These are phyloP conservation scores for Gordius sp. DNA, from an alignment of 2,888 invertebrate genomes.

Conservation along the genomic window DNA sequence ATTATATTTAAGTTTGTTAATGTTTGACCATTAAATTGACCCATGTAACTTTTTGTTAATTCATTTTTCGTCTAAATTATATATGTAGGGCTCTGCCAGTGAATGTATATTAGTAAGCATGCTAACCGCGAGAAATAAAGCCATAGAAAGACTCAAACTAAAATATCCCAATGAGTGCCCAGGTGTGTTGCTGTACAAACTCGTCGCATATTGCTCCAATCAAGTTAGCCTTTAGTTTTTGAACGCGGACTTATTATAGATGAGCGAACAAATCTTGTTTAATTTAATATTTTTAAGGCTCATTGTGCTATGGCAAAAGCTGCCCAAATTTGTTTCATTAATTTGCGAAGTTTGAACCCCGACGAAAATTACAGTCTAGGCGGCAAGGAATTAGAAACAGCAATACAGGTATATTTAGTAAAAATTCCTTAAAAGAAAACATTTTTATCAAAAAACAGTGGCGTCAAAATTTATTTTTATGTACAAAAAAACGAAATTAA, in stretches of 20 bases:
- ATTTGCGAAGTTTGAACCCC: constrained; percentile 66
- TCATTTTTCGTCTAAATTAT: constrained; percentile 11
- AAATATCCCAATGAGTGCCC: constrained; percentile 47
- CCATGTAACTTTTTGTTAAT: constrained; percentile 11
- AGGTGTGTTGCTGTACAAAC: constrained; percentile 62
- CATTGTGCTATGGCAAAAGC: constrained; percentile 88
- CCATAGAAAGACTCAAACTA: constrained; percentile 44
- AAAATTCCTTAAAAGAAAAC: not conserved
- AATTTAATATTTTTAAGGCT: constrained; percentile 33
- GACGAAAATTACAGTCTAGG: constrained; percentile 57
- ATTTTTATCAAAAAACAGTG: constrained; percentile 2
- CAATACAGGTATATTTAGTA: constrained; percentile 37
- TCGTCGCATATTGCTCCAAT: constrained; percentile 90
- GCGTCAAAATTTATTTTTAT: too few species aligned
- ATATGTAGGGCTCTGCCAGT: constrained; percentile 54
- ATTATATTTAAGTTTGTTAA: too few species aligned
- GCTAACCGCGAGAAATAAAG: constrained; percentile 66
- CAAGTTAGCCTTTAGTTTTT: too few species aligned
- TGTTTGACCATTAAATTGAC: too few species aligned
- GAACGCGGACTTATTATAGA: too few species aligned
- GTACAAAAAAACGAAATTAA: too few species aligned
- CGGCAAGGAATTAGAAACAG: constrained; percentile 48
- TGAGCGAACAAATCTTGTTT: not conserved
- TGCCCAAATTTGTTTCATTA: constrained; percentile 65
- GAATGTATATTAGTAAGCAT: constrained; percentile 77